Base-by-base conservation (phyloP, 2,113 vertebrate species). In the Pluvianellus socialis region DNA sequence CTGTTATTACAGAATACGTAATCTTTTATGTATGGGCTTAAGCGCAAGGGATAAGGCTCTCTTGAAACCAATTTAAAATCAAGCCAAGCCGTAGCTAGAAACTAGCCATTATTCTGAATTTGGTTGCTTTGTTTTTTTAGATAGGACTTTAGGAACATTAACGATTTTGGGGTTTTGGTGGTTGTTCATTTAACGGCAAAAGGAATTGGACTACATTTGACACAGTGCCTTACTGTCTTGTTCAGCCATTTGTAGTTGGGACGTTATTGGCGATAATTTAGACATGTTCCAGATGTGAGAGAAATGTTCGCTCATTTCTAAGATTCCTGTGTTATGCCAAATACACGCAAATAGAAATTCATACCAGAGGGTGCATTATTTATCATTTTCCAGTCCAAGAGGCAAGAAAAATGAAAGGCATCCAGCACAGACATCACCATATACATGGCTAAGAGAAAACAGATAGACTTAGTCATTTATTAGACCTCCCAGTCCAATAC, bases 1-100 rank as follows among this genome's bases (percentile, higher is more conserved):
- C 59, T 27, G 70, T 88, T 95, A 59, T 40, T 87, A 68, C 12
- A 86, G 66, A 95, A 81, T 77, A 66, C 1, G 26, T 90, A 84
- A 94, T 93, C 63, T 76, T 38, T 87, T 86, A 87, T 58, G 87
- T 42, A 91, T 88, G 33, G 92, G 58, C 40, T 93, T 92, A 77
- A 95, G 33, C 50, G 86, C 56, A 88, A 85, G 52, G 59, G 61
- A 97, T 67, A 95, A 98, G 59, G 17, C 65, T 84, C 77, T 89
- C 45, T 92, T 83, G 91, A 97, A 96, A 88, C 8, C 52, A 52
- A 91, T n/a, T 90, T 96, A 92, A 91, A 81, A 92, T 92, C 77
- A 91, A 96, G 58, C 40, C 82, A 94, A 83, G 33, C 27, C 26
- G 1, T 45, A 72, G 52, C 35, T 81, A 91, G 59, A 94, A 96